phyloP scores from a whole-genome alignment of 2,113 vertebrate species.

The Micronisus gabar region DNA sequence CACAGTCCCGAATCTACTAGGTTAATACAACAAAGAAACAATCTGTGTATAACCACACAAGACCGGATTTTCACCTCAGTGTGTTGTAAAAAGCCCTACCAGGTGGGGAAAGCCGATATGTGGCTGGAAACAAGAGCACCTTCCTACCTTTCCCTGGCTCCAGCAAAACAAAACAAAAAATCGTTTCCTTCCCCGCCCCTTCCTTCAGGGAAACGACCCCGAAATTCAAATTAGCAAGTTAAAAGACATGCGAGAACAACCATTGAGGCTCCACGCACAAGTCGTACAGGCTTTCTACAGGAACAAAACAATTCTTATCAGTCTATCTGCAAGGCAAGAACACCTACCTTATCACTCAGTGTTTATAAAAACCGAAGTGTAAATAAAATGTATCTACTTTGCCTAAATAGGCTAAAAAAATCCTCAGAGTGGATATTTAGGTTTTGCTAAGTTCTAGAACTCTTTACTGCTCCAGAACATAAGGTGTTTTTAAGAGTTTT shows the following conservation, averaged over 20 bases:
- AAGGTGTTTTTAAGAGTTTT: neutral
- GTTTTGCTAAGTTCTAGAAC: neutral
- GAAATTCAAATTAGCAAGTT: neutral
- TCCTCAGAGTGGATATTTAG: neutral
- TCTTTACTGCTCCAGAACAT: neutral
- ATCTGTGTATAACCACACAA: too few species aligned
- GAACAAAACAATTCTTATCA: neutral
- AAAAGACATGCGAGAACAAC: neutral
- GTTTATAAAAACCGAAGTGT: neutral
- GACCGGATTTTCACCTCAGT: neutral
- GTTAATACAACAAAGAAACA: neutral
- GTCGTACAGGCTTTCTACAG: neutral
- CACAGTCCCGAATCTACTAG: neutral
- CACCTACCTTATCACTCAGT: neutral
- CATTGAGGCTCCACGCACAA: fast-evolving
- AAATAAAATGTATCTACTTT: neutral
- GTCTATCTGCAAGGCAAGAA: neutral
- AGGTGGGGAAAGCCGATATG: fast-evolving
- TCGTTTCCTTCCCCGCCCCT: neutral
- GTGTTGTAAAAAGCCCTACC: neutral
- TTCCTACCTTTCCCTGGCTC: neutral
- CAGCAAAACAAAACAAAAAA: neutral
- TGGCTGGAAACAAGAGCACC: neutral
- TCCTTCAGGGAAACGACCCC: neutral
- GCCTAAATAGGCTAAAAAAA: neutral